A percentile compares a stretch with the other conserved stretches of the same genome.
phyloP scores from a whole-genome alignment of 2,113 vertebrate species.

The Orthonyx spaldingii region DNA sequence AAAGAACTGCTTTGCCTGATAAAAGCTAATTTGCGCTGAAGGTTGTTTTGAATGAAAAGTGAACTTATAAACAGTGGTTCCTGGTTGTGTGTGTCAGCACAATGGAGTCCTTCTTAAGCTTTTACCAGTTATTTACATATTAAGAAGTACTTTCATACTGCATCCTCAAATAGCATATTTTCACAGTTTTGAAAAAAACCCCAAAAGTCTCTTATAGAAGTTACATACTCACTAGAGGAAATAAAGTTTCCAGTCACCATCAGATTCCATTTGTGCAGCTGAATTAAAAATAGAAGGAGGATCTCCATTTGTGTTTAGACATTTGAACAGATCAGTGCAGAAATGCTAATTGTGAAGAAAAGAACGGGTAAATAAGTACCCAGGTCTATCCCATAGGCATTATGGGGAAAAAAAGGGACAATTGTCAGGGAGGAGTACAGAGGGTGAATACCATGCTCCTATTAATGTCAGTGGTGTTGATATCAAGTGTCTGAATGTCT shows the following conservation, averaged over 20 bases:
- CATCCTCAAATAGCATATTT: neutral
- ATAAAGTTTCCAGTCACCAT: neutral
- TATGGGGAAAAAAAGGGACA: neutral
- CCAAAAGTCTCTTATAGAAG: neutral
- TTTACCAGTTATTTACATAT: neutral
- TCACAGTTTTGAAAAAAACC: neutral
- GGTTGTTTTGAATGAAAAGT: neutral
- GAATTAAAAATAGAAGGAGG: neutral
- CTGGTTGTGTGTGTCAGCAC: neutral
- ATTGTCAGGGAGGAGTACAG: accelerated
- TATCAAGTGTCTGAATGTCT: no score
- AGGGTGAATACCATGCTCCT: neutral
- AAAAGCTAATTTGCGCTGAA: neutral
- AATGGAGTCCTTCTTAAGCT: neutral
- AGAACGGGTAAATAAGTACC: neutral
- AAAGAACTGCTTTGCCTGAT: neutral
- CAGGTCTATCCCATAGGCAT: neutral
- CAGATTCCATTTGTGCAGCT: neutral
- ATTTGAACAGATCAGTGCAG: neutral
- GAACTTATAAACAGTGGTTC: neutral
- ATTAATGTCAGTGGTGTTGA: neutral
- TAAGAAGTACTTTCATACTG: neutral
- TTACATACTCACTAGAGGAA: neutral
- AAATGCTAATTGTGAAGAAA: neutral
- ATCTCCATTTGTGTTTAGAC: neutral